A percentile compares a stretch with the other conserved stretches of the same genome.
Evolutionary conservation across 2,113 vertebrate genomes (phyloP).

Genomic region (Sphyrna mokarran): DNA sequence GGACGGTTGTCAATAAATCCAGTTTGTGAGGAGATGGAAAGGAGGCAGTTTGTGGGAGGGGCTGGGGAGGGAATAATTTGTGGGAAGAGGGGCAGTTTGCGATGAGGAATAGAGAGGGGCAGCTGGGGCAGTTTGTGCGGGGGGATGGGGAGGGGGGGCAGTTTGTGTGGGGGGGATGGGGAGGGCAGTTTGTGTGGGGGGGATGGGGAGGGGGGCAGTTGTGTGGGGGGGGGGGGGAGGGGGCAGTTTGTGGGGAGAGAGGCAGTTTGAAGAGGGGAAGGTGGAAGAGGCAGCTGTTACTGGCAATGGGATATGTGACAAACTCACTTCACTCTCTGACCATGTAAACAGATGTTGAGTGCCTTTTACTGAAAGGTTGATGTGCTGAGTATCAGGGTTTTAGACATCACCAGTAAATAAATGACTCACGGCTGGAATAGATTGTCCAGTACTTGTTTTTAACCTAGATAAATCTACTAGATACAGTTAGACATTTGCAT

Average conservation of each 20-base stretch:
- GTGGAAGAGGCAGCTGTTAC: background rate
- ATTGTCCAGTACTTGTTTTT: background rate
- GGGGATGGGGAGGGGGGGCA: no score
- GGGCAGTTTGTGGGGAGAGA: no score
- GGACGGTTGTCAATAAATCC: no score
- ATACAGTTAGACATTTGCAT: background rate
- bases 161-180: no score
- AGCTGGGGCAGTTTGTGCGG: background rate
- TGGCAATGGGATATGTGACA: background rate
- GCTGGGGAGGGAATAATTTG: background rate
- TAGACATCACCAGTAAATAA: background rate
- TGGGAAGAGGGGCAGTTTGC: no score
- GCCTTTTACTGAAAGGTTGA: background rate
- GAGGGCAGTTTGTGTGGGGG: no score
- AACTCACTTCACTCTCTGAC: background rate
- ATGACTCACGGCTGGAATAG: background rate
- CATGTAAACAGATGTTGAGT: background rate
- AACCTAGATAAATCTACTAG: background rate
- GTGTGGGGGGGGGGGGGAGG: background rate
- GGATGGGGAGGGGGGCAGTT: background rate
- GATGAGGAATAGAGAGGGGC: background rate
- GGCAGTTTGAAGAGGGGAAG: no score
- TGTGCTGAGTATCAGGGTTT: background rate
- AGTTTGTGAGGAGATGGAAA: background rate
- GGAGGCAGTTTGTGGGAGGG: background rate